Percentiles rank a stretch among this genome's conserved stretches.
Conservation (phyloP, 1,140 invertebrate species). For the Centruroides sculpturatus region DNA sequence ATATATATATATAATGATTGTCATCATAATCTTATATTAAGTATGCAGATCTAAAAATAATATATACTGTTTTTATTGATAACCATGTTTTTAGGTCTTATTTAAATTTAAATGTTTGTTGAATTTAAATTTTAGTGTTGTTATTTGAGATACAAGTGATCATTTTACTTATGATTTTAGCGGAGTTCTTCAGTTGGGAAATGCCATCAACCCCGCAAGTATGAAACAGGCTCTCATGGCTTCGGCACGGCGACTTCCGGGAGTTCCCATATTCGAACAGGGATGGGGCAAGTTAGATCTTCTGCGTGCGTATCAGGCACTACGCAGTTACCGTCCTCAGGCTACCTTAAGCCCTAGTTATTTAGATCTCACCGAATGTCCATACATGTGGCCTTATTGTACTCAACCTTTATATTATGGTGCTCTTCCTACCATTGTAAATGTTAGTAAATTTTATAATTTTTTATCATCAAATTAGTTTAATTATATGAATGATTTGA, state of each 20-base stretch:
- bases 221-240: slow-evolving; percentile 88
- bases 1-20: too few species aligned
- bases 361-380: slow-evolving; percentile 82
- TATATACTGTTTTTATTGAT: too few species aligned
- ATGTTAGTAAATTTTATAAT: slow-evolving; percentile 46
- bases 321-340: slow-evolving; percentile 67
- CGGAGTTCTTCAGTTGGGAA: slow-evolving; percentile 35
- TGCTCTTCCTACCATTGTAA: slow-evolving; percentile 73
- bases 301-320: slow-evolving; percentile 62
- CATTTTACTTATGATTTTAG: slow-evolving; percentile 21
- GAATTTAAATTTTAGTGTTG: too few species aligned
- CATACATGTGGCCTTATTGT: slow-evolving; percentile 97
- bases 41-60: too few species aligned
- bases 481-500: too few species aligned
- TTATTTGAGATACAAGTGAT: too few species aligned
- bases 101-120: too few species aligned
- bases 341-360: slow-evolving; percentile 57
- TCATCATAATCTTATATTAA: too few species aligned
- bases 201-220: slow-evolving; percentile 74
- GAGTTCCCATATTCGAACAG: slow-evolving; percentile 93
- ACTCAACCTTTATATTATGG: slow-evolving; percentile 84
- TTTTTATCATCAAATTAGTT: too few species aligned
- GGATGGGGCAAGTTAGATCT: slow-evolving; percentile 87
- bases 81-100: too few species aligned
- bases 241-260: slow-evolving; percentile 64